Conservation (phyloP, 1,140 invertebrate species). For the Amphibalanus amphitrite region DNA sequence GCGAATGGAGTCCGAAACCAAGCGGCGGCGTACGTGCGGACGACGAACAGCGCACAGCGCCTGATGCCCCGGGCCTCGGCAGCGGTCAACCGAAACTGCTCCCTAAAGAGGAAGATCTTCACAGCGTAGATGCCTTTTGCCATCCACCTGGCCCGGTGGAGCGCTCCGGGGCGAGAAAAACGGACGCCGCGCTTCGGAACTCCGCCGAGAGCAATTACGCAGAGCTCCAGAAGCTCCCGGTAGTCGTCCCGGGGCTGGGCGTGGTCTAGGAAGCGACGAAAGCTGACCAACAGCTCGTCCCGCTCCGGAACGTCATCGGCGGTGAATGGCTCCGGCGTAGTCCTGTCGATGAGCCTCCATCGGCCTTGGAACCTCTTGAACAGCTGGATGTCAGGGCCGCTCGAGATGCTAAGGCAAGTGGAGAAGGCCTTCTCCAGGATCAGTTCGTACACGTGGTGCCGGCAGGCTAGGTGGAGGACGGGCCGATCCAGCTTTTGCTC, state of each 20-base stretch:
- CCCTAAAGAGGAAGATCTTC: slow-evolving; percentile 7
- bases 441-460: slow-evolving; percentile 13
- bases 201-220: slow-evolving; percentile 8
- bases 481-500: slow-evolving; percentile 4
- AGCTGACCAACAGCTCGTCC: too few species aligned
- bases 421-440: slow-evolving; percentile 8
- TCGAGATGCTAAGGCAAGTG: slow-evolving; percentile 8
- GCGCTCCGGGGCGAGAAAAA: slow-evolving; percentile 10
- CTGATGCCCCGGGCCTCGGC: slow-evolving; percentile 4
- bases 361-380: slow-evolving; percentile 12
- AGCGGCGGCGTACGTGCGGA: too few species aligned
- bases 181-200: neutral
- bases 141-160: slow-evolving; percentile 12
- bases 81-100: slow-evolving; percentile 3
- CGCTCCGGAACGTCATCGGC: too few species aligned
- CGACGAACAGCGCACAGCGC: neutral
- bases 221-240: slow-evolving; percentile 10
- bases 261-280: neutral
- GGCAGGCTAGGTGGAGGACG: slow-evolving; percentile 9
- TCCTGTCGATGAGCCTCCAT: slow-evolving; percentile 11
- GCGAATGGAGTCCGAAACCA: too few species aligned
- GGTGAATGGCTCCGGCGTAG: slow-evolving; percentile 4
- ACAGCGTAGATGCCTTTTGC: slow-evolving; percentile 13
- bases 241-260: slow-evolving; percentile 7
- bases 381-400: slow-evolving; percentile 11